Percentiles rank a stretch among this genome's conserved stretches.
Evolutionary conservation across 2,797 vertebrate species (phyloP).

Genomic region (Notamacropus eugenii): DNA sequence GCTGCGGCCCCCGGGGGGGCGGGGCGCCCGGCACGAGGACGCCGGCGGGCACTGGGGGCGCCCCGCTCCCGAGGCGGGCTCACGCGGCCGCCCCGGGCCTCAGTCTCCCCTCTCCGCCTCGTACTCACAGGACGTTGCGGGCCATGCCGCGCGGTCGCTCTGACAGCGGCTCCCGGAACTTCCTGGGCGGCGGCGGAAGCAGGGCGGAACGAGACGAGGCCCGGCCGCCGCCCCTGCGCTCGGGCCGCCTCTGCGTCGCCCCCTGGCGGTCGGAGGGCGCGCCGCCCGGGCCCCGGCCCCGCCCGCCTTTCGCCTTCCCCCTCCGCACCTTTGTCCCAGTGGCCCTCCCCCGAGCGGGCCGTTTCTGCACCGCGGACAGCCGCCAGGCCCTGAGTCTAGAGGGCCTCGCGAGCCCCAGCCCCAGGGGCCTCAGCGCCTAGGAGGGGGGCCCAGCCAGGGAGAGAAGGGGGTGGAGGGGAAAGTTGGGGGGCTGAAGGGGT

Average conservation of each 20-base stretch:
- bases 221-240: background rate
- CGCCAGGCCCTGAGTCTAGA: background rate
- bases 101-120: background rate
- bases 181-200: conserved; percentile 35
- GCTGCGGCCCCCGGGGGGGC: too few relatives aligned
- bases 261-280: conserved; percentile 51
- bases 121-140: conserved; percentile 71
- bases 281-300: background rate
- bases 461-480: background rate
- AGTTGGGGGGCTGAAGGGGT: background rate
- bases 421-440: background rate
- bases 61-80: background rate
- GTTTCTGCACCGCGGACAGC: rapidly evolving
- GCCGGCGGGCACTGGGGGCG: background rate
- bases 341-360: background rate
- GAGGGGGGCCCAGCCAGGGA: background rate
- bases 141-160: conserved; percentile 50
- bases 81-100: background rate
- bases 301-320: background rate
- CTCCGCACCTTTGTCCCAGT: background rate
- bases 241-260: conserved; percentile 52
- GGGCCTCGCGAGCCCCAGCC: background rate
- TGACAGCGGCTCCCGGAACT: conserved; percentile 29
- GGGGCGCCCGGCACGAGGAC: background rate
- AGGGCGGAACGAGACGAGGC: background rate